Evolutionary conservation across 2,113 vertebrate species (phyloP), one percentile per base, ranked within the genome.

Genomic region (Cranoglanis bouderius): DNA sequence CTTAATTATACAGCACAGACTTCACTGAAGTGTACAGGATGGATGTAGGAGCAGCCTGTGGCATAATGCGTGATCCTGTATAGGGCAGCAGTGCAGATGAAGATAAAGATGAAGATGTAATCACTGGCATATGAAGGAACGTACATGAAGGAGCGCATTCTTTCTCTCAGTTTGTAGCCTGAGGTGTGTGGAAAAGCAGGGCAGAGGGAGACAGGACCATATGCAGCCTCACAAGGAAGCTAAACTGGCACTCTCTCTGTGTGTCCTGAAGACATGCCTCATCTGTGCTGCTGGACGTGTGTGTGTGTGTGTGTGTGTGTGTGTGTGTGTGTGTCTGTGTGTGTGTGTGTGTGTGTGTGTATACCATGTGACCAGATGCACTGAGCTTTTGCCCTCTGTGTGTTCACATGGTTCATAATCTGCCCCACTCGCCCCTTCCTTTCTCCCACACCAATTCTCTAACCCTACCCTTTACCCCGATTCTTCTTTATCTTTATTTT

Each of bases 251-350:
- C 32, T 82, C 77, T 82, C 38, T 81, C 9, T 40, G 87, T 88
- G 82, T 90, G 85, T 89, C 87, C 90, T 87, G 72, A 81, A 91
- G 85, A 91, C 85, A 89, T 77, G 65, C 57, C 90, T 89, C 90
- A 87, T 89, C 90, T 90, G 90, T 82, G 85, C 86, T 87, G 82
- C 87, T 78, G 87, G 82, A 88, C 67, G 67, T 55, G 55, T 80
- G 18, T 40, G 61, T 35, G 86, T 87, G 74, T 67, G 57, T 43
- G 84, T 26, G 61, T 51, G 8, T 35, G 86, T 67, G 40, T n/a
- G 77, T n/a, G 55, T 85, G 43, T 67, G 65, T 53, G 67, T 70
- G n/a, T n/a, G n/a, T n/a, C n/a, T n/a, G n/a, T n/a, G n/a, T n/a
- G 77, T n/a, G 55, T 49, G 32, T 53, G 72, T 78, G 70, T 87